A percentile compares a stretch with the other conserved stretches of the same genome.
phyloP scores from a whole-genome alignment of 2,797 vertebrate genomes.

The Sphenodon punctatus region DNA sequence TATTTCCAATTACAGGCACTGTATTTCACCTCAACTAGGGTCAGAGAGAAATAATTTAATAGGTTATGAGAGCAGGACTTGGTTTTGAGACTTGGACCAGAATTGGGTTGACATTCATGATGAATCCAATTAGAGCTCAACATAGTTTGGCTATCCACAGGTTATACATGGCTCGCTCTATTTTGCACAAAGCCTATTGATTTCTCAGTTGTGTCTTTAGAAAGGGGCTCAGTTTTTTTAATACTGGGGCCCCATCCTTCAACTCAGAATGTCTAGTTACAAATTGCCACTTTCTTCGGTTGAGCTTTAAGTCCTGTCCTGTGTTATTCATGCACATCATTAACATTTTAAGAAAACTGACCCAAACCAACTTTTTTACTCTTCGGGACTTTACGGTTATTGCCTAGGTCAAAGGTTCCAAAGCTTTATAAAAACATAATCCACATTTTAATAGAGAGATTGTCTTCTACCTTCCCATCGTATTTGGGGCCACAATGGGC shows the following conservation, averaged over 20 bases:
- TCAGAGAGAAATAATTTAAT: background rate
- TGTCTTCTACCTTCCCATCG: constrained; percentile 13
- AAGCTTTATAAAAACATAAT: background rate
- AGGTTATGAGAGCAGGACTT: background rate
- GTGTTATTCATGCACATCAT: constrained; percentile 19
- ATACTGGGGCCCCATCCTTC: background rate
- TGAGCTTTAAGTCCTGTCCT: background rate
- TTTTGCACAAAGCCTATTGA: background rate
- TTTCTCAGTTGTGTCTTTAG: constrained; percentile 3
- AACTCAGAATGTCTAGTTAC: constrained; percentile 11
- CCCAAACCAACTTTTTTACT: constrained; percentile 4
- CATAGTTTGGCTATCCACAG: background rate
- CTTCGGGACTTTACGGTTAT: background rate
- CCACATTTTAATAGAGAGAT: background rate
- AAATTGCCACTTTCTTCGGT: background rate
- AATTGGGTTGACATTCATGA: background rate
- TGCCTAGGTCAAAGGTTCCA: background rate
- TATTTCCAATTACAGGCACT: background rate
- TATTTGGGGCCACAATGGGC: background rate
- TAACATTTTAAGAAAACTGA: background rate
- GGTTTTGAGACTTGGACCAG: constrained; percentile 1
- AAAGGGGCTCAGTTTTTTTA: background rate
- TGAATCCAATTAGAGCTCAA: constrained; percentile 14
- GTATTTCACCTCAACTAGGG: constrained; percentile 1
- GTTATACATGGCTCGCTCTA: background rate